phyloP scores from a whole-genome alignment of 53 echinoderm and acorn worm species.

The Antedon mediterranea region DNA sequence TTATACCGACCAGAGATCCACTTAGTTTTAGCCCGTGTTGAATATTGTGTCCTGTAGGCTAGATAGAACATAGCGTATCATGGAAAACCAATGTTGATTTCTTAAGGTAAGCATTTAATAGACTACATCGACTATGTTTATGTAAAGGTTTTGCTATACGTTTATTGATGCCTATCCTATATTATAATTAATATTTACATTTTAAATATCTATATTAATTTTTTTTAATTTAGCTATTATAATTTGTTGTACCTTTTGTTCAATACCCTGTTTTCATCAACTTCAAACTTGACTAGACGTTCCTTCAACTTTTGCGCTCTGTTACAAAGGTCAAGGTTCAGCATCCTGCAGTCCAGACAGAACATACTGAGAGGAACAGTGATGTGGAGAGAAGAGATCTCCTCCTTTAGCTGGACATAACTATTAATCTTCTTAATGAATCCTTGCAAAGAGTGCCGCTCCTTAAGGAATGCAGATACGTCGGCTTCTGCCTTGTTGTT shows the following conservation, averaged over 20 bases:
- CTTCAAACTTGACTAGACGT: slow-evolving; percentile 72
- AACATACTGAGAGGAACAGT: slow-evolving; percentile 99
- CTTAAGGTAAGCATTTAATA: no score
- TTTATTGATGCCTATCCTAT: no score
- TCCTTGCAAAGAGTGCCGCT: slow-evolving; percentile 78
- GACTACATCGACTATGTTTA: no score
- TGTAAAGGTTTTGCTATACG: no score
- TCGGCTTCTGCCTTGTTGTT: slow-evolving; percentile 97
- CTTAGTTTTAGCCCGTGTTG: no score
- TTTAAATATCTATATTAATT: no score
- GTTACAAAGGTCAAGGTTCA: slow-evolving; percentile 68
- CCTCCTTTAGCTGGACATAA: slow-evolving; percentile 88
- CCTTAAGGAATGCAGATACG: slow-evolving; percentile 85
- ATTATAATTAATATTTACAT: no score
- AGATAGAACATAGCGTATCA: no score
- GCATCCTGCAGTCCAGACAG: slow-evolving; percentile 76
- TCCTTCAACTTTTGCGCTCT: slow-evolving; percentile 95
- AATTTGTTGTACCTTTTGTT: slow-evolving; percentile 59
- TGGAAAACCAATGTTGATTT: no score
- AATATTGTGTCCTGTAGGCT: no score
- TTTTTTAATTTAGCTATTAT: no score
- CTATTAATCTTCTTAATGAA: slow-evolving; percentile 84
- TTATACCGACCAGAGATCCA: no score
- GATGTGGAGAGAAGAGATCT: slow-evolving; percentile 83
- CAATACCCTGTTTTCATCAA: slow-evolving; percentile 78